phyloP scores from a whole-genome alignment of 53 echinoderm and acorn worm genomes.

The Luidia sarsii region DNA sequence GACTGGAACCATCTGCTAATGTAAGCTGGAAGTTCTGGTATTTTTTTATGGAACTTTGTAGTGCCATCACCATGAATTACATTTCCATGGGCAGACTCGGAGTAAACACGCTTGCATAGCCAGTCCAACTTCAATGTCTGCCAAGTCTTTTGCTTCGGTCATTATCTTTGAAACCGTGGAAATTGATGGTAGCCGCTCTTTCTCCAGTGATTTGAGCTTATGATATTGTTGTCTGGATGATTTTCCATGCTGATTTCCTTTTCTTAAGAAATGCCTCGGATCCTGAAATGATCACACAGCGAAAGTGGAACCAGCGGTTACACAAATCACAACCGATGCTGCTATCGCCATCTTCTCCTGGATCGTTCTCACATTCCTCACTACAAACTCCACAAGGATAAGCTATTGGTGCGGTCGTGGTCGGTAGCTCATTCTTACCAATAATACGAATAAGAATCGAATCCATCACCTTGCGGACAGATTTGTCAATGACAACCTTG shows the following conservation, averaged over 20 bases:
- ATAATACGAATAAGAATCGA: not conserved
- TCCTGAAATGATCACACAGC: constrained; percentile 40
- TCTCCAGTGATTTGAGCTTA: constrained; percentile 15
- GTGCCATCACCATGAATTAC: constrained; percentile 67
- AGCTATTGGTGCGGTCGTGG: not conserved
- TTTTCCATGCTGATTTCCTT: constrained; percentile 7
- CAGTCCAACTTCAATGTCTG: constrained; percentile 39
- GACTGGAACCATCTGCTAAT: constrained; percentile 15
- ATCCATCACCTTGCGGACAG: constrained; percentile 32
- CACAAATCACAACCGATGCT: constrained; percentile 60
- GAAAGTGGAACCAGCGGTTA: constrained; percentile 50
- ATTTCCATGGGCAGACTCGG: constrained; percentile 47
- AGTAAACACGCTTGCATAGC: constrained; percentile 19
- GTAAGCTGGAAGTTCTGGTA: constrained; percentile 68
- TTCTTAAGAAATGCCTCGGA: constrained; percentile 46
- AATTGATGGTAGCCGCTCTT: not conserved
- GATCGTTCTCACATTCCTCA: constrained; percentile 19
- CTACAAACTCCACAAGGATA: constrained; percentile 42
- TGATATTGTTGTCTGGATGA: constrained; percentile 12
- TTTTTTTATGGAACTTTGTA: constrained; percentile 58
- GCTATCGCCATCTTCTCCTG: constrained; percentile 3
- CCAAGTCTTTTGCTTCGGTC: constrained; percentile 37
- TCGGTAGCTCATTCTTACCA: not conserved
- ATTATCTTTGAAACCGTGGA: constrained; percentile 1
- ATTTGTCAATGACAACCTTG: constrained; percentile 13